These are phyloP conservation scores for Noturus placidus DNA, from an alignment of 2,113 vertebrate species.

Conservation along the genomic window DNA sequence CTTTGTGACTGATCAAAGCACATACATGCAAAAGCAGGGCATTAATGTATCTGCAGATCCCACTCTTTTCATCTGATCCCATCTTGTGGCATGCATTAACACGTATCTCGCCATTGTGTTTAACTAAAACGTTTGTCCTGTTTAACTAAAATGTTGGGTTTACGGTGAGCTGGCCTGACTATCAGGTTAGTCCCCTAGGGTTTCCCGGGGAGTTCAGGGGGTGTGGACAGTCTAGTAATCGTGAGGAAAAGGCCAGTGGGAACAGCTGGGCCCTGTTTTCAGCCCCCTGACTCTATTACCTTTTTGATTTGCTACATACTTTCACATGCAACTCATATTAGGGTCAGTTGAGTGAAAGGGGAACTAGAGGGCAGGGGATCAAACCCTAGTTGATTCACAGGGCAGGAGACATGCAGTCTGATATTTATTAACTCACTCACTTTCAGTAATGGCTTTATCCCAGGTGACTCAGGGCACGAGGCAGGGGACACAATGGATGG, in stretches of 20 bases:
- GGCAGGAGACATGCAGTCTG: background rate
- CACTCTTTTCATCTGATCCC: conserved; percentile 17
- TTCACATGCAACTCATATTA: conserved; percentile 69
- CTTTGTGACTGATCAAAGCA: conserved; percentile 36
- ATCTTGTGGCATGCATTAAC: conserved; percentile 14
- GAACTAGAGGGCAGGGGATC: conserved; percentile 54
- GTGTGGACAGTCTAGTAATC: conserved; percentile 51
- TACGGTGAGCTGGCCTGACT: conserved; percentile 61
- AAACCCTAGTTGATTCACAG: conserved; percentile 35
- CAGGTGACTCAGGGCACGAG: no score
- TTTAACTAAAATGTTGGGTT: conserved; percentile 59
- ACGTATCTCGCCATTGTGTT: conserved; percentile 40
- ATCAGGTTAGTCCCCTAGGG: conserved; percentile 63
- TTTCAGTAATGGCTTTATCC: background rate
- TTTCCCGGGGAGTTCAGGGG: conserved; percentile 58
- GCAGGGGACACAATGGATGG: no score
- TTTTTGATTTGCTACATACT: conserved; percentile 67
- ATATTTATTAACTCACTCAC: background rate
- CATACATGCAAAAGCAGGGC: conserved; percentile 11
- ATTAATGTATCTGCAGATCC: conserved; percentile 35
- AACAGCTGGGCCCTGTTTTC: conserved; percentile 76
- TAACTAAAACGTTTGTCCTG: conserved; percentile 49
- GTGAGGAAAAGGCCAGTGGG: conserved; percentile 64
- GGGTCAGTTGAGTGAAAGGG: conserved; percentile 50
- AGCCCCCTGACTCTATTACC: conserved; percentile 69